Evolutionary conservation across 1,140 invertebrate genomes (phyloP).

Genomic region (Aricia agestis): DNA sequence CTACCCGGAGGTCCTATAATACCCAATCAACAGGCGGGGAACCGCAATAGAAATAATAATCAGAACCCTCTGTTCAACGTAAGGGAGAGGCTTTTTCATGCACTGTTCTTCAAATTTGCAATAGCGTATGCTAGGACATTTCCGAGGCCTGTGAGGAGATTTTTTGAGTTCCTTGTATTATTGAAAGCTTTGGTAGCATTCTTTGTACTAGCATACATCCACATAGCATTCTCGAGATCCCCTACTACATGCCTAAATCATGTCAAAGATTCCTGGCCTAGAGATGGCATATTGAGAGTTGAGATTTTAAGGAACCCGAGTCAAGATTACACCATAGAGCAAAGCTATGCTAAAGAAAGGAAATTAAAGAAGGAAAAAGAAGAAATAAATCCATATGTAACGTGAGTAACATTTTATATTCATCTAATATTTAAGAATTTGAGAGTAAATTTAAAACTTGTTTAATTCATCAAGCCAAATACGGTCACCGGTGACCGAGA

Average conservation of each 20-base stretch:
- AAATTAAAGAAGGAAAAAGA: conserved; percentile 83
- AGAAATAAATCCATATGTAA: conserved; percentile 79
- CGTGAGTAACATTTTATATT: conserved; percentile 66
- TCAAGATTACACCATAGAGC: conserved; percentile 85
- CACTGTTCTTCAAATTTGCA: conserved; percentile 94
- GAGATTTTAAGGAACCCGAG: conserved; percentile 91
- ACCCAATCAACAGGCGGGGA: conserved; percentile 56
- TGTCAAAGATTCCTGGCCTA: conserved; percentile 93
- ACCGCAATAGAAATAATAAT: conserved; percentile 77
- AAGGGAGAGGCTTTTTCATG: conserved; percentile 95
- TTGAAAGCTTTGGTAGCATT: conserved; percentile 93
- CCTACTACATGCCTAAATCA: conserved; percentile 96
- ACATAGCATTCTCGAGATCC: conserved; percentile 93
- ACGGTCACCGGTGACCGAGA: too few relatives aligned
- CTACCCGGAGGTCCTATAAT: conserved; percentile 72
- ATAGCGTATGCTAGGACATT: conserved; percentile 93
- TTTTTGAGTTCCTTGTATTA: conserved; percentile 94
- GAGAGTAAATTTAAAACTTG: too few relatives aligned
- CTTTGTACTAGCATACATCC: conserved; percentile 95
- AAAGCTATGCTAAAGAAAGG: conserved; percentile 88
- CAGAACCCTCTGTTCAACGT: conserved; percentile 89
- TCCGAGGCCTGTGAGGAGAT: conserved; percentile 88
- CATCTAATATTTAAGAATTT: too few relatives aligned
- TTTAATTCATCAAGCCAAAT: too few relatives aligned
- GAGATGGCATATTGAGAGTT: conserved; percentile 96